Evolutionary conservation across 2,113 vertebrate species (phyloP), one percentile per base, ranked within the genome.

Genomic region (Ciconia boyciana): DNA sequence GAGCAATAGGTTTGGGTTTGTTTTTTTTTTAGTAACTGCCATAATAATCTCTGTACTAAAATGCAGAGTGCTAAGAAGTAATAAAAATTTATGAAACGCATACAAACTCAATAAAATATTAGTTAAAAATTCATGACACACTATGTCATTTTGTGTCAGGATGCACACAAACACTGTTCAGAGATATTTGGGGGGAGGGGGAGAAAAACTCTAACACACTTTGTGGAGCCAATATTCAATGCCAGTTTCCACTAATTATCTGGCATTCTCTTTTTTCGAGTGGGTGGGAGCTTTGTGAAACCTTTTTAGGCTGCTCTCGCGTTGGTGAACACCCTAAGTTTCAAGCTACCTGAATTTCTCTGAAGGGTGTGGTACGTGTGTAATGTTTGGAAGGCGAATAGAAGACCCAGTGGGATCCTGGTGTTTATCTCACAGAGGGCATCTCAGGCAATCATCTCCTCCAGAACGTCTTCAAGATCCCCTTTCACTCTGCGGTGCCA

Each of bases 161-260:
- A 91, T 93, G 52, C 78, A 71, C 28, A n/a, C 60, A 95, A 89
- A 86, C 52, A 16, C 77, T 74, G 46, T 91, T 95, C 86, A 82
- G 54, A 94, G 36, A 71, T 96, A 83, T 95, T 86, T 86, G 69
- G 62, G 32, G 20, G 16, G 10, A 41, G 29, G 20, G 13, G 19
- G 87, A 36, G 88, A 89, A 88, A 91, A 96, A 70, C 22, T n/a
- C 48, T 61, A 65, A 49, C 26, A 58, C 55, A 91, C 66, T 89
- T 90, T 51, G 62, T 87, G 82, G 41, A 92, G 62, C 44, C 71
- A 87, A 91, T 94, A 82, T 22, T 79, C 78, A 4, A 64, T 92
- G 97, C 96, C 97, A 98, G 76, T 95, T 97, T 96, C 93, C 96
- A 96, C 89, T 93, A 97, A 97, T 96, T 97, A 89, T 86, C 93